Evolutionary conservation across 2,797 vertebrate genomes (phyloP), one percentile per base, ranked within the genome.

Genomic region (Agapornis canus): DNA sequence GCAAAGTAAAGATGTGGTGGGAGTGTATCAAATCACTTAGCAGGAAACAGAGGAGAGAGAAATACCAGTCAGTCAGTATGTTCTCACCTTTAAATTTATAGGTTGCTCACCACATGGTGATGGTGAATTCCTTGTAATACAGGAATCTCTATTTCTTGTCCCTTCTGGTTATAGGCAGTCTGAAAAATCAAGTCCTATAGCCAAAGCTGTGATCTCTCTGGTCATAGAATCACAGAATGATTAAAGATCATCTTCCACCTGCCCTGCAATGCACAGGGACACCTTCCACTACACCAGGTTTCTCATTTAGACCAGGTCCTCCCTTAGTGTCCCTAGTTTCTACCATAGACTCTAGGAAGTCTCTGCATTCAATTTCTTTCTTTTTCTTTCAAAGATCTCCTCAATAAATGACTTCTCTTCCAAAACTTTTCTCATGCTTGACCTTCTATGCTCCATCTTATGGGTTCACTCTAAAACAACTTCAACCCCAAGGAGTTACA

Each of bases 261-360:
- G 22, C n/a, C n/a, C 32, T 25, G n/a, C 22, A 57, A 35, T 16
- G 14, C 3, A 6, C 22, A 57, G 54, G n/a, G 54, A 57, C 54
- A 57, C 22, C 22, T 35, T 57, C n/a, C 54, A 57, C 22, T 10
- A 35, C 14, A 25, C 54, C 14, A 35, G 9, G 54, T 23, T 35
- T 57, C 54, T 57, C 32, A 35, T 35, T 35, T 57, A 57, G 54
- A 57, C 32, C 14, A 35, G 22, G 42, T 69, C 14, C 5, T 88
- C 12, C 31, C 18, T 11, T 42, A 16, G 4, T 5, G 0, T 51
- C 3, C 9, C 5, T 6, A 35, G 1, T 35, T 12, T 64, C 31
- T 63, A 32, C 1, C 3, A 90, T 75, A 79, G n/a, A 10, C 7
- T 75, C 29, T 37, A 4, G 42, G 21, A 64, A 60, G 10, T 29